Evolutionary conservation across 2,113 vertebrate species (phyloP).

Genomic region (Aptenodytes patagonicus): DNA sequence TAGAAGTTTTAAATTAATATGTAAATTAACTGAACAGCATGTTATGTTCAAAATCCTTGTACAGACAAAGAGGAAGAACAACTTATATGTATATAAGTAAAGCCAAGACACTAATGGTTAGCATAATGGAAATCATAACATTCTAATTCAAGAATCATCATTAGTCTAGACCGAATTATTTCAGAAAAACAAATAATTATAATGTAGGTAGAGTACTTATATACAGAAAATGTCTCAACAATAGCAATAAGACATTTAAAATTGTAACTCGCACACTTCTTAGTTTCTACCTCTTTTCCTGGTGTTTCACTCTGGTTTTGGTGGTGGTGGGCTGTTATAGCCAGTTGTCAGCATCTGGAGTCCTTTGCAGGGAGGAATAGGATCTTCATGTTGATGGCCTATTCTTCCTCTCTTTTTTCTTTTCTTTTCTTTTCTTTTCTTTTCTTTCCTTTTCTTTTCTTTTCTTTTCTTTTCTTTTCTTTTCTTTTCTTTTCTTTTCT

Average conservation of each 20-base stretch:
- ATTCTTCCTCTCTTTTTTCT: background rate
- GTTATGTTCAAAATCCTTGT: background rate
- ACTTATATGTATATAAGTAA: background rate
- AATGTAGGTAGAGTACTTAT: background rate
- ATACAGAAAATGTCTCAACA: background rate
- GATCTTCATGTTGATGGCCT: background rate
- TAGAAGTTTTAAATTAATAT: background rate
- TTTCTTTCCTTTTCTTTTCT: background rate
- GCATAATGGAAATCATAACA: background rate
- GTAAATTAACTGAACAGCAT: background rate
- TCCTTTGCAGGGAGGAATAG: background rate
- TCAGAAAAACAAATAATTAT: background rate
- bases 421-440: background rate
- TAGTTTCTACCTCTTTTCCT: background rate
- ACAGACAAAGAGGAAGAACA: background rate
- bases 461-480: no score
- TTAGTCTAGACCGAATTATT: background rate
- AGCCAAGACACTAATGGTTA: background rate
- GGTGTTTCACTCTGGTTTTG: background rate
- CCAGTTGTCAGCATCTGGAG: background rate
- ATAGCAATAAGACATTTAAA: background rate
- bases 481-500: no score
- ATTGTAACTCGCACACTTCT: background rate
- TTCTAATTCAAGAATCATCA: background rate
- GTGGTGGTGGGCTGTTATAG: background rate